Conservation (phyloP, 35 echinoderm and acorn worm genomes). For the Stichopus chloronotus region DNA sequence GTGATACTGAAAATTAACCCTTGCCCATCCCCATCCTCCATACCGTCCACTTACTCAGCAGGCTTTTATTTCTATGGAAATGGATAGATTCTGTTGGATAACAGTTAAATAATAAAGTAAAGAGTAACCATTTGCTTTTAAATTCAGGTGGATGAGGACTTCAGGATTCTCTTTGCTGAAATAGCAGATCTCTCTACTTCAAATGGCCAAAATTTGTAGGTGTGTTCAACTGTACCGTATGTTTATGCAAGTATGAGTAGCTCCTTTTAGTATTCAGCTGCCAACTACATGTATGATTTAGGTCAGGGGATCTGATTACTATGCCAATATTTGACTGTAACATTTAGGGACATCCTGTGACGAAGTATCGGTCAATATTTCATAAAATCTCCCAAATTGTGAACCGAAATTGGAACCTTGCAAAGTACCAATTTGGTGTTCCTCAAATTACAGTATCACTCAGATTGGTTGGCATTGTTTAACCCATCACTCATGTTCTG, state of each 20-base stretch:
- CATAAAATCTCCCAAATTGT: neutral
- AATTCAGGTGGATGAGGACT: conserved; percentile 30
- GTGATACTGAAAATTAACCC: neutral
- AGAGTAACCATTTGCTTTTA: conserved; percentile 1
- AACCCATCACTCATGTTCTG: neutral
- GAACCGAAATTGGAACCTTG: conserved; percentile 10
- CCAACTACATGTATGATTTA: too few species aligned
- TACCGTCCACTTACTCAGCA: neutral
- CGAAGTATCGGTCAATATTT: conserved; percentile 7
- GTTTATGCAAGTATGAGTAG: neutral
- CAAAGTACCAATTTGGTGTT: conserved; percentile 16
- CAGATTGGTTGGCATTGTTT: neutral
- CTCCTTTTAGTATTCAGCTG: neutral
- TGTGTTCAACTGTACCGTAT: neutral
- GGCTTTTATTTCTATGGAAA: neutral
- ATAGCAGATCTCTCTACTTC: neutral
- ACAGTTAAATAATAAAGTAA: conserved; percentile 5
- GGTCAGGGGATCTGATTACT: too few species aligned
- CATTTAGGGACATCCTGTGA: too few species aligned
- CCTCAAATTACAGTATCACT: neutral
- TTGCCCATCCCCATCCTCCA: neutral
- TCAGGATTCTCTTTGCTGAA: neutral
- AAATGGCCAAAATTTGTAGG: conserved; percentile 2
- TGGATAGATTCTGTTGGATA: neutral
- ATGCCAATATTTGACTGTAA: too few species aligned